Conservation (phyloP, 2,113 vertebrate genomes). For the Regulus satrapa region DNA sequence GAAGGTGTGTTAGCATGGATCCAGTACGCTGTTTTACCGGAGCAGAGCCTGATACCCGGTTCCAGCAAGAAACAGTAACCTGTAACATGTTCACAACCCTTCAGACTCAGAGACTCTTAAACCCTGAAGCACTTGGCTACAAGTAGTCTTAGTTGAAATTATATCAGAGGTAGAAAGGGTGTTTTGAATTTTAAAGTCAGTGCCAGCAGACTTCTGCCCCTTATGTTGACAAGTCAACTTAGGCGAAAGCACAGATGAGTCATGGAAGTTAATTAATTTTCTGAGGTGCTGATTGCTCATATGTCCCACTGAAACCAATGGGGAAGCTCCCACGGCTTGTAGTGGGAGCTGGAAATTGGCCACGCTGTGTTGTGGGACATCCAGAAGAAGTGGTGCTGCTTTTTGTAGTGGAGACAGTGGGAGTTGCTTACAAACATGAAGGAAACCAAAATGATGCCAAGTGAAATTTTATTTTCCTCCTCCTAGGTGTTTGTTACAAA, state of each 20-base stretch:
- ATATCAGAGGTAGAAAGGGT: background rate
- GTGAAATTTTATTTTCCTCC: conserved; percentile 21
- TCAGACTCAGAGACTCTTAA: background rate
- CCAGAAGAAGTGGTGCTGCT: background rate
- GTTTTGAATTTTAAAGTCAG: background rate
- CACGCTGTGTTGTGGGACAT: background rate
- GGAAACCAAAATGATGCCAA: conserved; percentile 1
- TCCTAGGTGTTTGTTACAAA: background rate
- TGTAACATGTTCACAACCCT: background rate
- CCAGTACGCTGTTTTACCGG: background rate
- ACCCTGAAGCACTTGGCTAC: background rate
- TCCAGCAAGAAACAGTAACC: background rate
- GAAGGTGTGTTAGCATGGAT: background rate
- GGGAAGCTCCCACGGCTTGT: background rate
- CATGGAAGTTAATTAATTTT: conserved; percentile 46
- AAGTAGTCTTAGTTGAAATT: background rate
- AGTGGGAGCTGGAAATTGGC: conserved; percentile 24
- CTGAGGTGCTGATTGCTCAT: conserved; percentile 9
- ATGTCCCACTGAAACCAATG: background rate
- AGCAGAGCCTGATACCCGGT: background rate
- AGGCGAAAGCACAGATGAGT: conserved; percentile 1
- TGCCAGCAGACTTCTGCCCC: background rate
- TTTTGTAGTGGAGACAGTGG: conserved; percentile 41
- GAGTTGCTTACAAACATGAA: conserved; percentile 28
- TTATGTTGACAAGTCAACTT: background rate